Conservation (phyloP, 2,797 vertebrate genomes). For the Malurus leucopterus region DNA sequence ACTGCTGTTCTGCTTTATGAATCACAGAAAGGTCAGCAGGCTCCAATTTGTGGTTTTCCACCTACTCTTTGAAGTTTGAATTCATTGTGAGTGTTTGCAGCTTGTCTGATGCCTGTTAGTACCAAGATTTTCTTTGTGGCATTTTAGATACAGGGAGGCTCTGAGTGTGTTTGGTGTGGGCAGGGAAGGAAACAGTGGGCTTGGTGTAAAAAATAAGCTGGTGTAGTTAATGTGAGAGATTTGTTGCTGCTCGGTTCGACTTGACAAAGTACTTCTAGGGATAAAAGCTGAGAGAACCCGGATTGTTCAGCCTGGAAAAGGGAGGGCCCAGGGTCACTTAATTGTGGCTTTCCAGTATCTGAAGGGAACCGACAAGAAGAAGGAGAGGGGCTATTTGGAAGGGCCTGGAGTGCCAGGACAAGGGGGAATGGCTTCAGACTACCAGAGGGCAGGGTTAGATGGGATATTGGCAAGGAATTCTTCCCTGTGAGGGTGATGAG, state of each 20-base stretch:
- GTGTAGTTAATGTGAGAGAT: not conserved
- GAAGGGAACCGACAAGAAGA: not conserved
- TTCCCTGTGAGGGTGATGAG: not conserved
- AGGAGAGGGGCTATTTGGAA: not conserved
- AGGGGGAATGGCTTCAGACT: not conserved
- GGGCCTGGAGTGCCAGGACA: not conserved
- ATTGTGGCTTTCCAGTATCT: not conserved
- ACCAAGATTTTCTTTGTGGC: not conserved
- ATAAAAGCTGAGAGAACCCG: not conserved
- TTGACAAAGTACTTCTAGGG: not conserved
- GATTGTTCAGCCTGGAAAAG: not conserved
- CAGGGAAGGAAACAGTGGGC: not conserved
- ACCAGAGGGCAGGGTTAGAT: not conserved
- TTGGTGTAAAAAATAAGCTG: conserved; percentile 17
- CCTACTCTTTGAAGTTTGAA: conserved; percentile 39
- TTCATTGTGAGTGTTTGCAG: not conserved
- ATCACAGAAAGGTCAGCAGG: conserved; percentile 11
- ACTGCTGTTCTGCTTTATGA: not conserved
- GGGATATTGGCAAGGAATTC: not conserved
- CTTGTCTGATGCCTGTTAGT: conserved; percentile 3
- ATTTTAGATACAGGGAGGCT: not conserved
- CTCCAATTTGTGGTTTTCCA: conserved; percentile 51
- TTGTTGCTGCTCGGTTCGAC: not conserved
- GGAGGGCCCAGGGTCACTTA: not conserved
- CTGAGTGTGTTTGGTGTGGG: not conserved